phyloP scores from a whole-genome alignment of 2,113 vertebrate species.

The Caretta caretta region DNA sequence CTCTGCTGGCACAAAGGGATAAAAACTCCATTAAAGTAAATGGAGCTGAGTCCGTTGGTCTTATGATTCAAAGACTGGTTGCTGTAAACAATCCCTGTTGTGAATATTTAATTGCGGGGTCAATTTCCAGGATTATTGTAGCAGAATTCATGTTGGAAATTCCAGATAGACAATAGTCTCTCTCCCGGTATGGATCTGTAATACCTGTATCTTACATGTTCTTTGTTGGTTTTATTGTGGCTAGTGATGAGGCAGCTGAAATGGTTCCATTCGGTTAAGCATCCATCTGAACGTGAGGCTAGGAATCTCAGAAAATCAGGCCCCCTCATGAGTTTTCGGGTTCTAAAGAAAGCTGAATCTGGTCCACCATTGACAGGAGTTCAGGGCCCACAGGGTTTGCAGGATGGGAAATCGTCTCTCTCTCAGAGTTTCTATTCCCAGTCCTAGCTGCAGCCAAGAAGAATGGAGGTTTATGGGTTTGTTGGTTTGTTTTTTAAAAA shows the following conservation, averaged over 20 bases:
- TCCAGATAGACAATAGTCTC: background rate
- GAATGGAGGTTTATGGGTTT: background rate
- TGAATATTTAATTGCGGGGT: constrained; percentile 33
- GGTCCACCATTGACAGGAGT: background rate
- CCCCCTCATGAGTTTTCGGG: background rate
- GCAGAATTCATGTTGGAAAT: constrained; percentile 33
- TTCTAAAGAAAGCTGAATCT: background rate
- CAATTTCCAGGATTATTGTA: constrained; percentile 48
- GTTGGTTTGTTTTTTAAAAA: background rate
- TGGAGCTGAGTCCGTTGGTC: background rate
- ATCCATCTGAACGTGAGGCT: background rate
- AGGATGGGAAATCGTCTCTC: background rate
- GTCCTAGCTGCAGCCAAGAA: background rate
- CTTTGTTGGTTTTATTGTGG: background rate
- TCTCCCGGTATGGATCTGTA: background rate
- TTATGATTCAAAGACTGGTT: constrained; percentile 29
- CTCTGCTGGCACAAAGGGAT: constrained; percentile 20
- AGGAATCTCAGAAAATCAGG: background rate
- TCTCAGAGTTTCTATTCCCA: constrained; percentile 6
- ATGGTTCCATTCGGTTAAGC: background rate
- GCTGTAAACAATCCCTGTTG: background rate
- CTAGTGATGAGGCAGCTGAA: constrained; percentile 1
- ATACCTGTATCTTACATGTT: background rate
- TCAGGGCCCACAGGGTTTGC: background rate
- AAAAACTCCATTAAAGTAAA: constrained; percentile 38